Base-by-base conservation (phyloP, 2,888 invertebrate species). In the Eugnorisma glareosa region DNA sequence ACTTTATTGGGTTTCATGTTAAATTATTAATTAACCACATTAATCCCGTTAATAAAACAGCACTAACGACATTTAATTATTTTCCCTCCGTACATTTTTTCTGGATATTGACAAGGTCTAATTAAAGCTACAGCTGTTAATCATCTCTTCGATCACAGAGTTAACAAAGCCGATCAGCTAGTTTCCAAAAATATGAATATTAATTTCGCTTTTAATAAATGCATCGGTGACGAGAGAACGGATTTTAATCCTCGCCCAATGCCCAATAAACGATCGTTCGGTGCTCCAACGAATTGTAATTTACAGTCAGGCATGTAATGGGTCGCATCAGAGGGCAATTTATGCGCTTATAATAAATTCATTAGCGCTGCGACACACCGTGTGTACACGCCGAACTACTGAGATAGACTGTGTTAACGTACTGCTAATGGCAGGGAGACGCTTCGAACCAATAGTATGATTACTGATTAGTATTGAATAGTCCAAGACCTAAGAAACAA, bases 261-360 rank as follows among this genome's bases (percentile, higher is more conserved):
- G 93, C 93, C 93, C 94, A 93, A 94, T 94, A 95, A 95, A 94
- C 94, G 94, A 91, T 94, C 91, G 94, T 91, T 91, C 88, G 88
- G 91, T 90, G 90, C 90, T 91, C 93, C 91, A 92, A 92, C 94
- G 94, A 94, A 95, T 93, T 94, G 96, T 96, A 95, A 96, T 96
- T 95, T 96, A 95, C 95, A 93, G 94, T 90, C 92, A 84, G 92
- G 93, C 91, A 72, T 90, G 94, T 96, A 96, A 96, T 96, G 95
- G 95, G 94, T 94, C 94, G 94, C 95, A 95, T 96, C 96, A 95
- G 92, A 93, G 92, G 90, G 92, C 95, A 95, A 96, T 96, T 96
- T 96, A 96, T 96, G 95, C 93, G 93, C 94, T 95, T 95, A 96
- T 96, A 96, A 96, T 96, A 96, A 96, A 96, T 96, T 96, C 96